A percentile compares a stretch with the other conserved stretches of the same genome.
These are phyloP conservation scores for Spisula solida DNA, from an alignment of 2,888 invertebrate genomes.

Conservation along the genomic window DNA sequence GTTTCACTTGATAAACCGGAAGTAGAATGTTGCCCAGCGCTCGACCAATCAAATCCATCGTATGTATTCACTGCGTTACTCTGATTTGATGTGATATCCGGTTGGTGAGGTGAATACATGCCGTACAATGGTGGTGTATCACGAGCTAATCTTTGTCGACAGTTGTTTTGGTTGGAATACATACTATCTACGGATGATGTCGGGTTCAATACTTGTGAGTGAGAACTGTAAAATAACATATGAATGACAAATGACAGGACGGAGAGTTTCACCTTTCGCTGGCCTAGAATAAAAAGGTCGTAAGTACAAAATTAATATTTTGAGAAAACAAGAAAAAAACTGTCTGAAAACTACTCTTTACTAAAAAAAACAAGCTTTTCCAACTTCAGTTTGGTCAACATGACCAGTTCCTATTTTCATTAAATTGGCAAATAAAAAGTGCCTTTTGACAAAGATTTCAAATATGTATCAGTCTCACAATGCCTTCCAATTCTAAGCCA, in stretches of 20 bases:
- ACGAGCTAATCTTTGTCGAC: background rate
- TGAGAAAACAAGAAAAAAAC: no score
- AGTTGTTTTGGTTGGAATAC: background rate
- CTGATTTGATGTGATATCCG: slow-evolving; percentile 19
- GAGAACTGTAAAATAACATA: slow-evolving; percentile 18
- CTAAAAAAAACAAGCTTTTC: no score
- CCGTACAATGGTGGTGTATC: slow-evolving; percentile 18
- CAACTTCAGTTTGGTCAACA: no score
- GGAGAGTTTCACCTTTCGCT: no score
- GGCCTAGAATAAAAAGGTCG: no score
- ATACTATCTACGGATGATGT: background rate
- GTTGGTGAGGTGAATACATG: slow-evolving; percentile 11
- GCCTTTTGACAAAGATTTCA: no score
- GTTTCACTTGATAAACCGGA: slow-evolving; percentile 11
- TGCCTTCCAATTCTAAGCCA: no score
- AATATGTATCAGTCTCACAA: no score
- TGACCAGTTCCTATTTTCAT: no score
- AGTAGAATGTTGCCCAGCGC: background rate
- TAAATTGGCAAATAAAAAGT: no score
- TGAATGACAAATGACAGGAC: background rate
- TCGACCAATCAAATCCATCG: slow-evolving; percentile 37
- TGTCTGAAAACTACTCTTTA: no score
- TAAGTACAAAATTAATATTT: no score
- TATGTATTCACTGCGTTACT: slow-evolving; percentile 20
- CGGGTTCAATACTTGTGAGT: background rate